A percentile compares a stretch with the other conserved stretches of the same genome.
Evolutionary conservation across 2,888 invertebrate genomes (phyloP).

Genomic region (Zaprionus bogoriensis): DNA sequence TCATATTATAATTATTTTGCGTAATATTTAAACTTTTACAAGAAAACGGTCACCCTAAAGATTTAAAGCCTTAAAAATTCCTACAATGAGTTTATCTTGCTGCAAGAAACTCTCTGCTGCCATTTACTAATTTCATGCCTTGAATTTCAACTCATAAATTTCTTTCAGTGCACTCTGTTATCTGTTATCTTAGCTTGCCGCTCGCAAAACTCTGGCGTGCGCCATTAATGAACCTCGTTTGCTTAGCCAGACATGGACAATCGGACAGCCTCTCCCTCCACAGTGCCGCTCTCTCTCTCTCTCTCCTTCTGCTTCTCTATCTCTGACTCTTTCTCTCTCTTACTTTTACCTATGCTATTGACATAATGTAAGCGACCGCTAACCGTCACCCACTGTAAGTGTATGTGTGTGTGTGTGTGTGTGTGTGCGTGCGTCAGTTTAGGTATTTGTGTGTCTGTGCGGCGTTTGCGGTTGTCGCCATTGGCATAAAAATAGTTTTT

Average conservation of each 20-base stretch:
- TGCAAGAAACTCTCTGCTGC: too few relatives aligned
- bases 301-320: too few relatives aligned
- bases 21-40: too few relatives aligned
- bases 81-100: too few relatives aligned
- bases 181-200: slow-evolving; percentile 67
- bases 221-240: slow-evolving; percentile 73
- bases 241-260: slow-evolving; percentile 67
- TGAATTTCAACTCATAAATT: not conserved
- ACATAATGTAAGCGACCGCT: slow-evolving; percentile 69
- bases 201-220: slow-evolving; percentile 65
- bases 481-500: slow-evolving; percentile 73
- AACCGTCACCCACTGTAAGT: slow-evolving; percentile 20
- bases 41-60: too few relatives aligned
- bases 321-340: slow-evolving; percentile 1
- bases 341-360: slow-evolving; percentile 59
- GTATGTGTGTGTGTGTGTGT: slow-evolving; percentile 20
- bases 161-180: slow-evolving; percentile 53
- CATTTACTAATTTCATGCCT: not conserved
- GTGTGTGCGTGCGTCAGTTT: slow-evolving; percentile 24
- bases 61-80: too few relatives aligned
- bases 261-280: slow-evolving; percentile 11
- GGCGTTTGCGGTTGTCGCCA: slow-evolving; percentile 57
- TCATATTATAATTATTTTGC: too few relatives aligned
- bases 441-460: slow-evolving; percentile 40
- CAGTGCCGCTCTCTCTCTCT: not conserved